phyloP scores from a whole-genome alignment of 1,140 invertebrate species.

The Pteromalus puparum region DNA sequence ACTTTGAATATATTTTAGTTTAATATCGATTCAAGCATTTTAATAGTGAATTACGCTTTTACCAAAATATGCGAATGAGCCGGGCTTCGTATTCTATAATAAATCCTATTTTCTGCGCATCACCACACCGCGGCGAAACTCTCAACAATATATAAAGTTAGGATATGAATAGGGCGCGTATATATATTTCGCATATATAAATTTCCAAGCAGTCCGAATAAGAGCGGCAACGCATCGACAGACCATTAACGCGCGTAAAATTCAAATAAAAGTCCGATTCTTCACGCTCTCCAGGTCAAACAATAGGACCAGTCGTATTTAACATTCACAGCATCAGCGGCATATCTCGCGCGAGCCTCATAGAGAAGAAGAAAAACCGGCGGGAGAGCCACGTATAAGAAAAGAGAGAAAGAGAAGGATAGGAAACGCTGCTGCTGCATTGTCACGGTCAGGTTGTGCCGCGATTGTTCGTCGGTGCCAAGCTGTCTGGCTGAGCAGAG shows the following conservation, averaged over 20 bases:
- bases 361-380: slow-evolving; percentile 10
- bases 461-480: slow-evolving; percentile 47
- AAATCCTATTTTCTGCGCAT: too few species aligned
- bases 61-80: too few species aligned
- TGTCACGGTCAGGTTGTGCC: slow-evolving; percentile 18
- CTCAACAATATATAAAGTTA: neutral
- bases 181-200: neutral
- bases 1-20: too few species aligned
- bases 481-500: slow-evolving; percentile 42
- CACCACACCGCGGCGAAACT: neutral
- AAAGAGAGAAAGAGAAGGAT: neutral
- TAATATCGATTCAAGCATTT: too few species aligned
- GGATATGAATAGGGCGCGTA: slow-evolving; percentile 3
- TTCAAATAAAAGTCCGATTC: slow-evolving; percentile 12
- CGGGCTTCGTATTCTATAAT: too few species aligned
- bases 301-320: slow-evolving; percentile 7
- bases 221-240: neutral
- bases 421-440: slow-evolving; percentile 21
- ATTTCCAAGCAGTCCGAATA: slow-evolving; percentile 13
- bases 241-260: slow-evolving; percentile 20
- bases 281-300: slow-evolving; percentile 16
- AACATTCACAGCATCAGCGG: slow-evolving; percentile 1
- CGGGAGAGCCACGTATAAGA: neutral
- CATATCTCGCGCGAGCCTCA: neutral
- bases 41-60: too few species aligned